Evolutionary conservation across 2,888 invertebrate species (phyloP).

Genomic region (Apamea epomidion): DNA sequence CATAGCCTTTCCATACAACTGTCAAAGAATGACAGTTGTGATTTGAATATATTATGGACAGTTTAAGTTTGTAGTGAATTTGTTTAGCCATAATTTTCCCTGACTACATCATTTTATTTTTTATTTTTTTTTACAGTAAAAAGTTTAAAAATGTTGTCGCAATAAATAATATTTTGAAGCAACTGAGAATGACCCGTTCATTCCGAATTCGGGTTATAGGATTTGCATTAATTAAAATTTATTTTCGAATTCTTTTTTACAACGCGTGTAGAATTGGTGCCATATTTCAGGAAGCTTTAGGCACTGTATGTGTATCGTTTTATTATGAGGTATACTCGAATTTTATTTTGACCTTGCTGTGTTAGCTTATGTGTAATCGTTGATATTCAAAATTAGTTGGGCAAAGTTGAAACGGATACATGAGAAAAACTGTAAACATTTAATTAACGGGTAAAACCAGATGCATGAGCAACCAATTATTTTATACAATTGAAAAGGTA

Average conservation of each 20-base stretch:
- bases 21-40: too few relatives aligned
- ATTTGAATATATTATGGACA: background rate
- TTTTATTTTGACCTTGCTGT: slow-evolving; percentile 29
- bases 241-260: slow-evolving; percentile 34
- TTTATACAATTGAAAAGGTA: background rate
- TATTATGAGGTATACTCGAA: background rate
- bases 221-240: slow-evolving; percentile 56
- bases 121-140: background rate
- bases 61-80: background rate
- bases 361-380: background rate
- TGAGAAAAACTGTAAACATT: background rate
- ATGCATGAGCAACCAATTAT: background rate
- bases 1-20: too few relatives aligned
- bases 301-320: slow-evolving; percentile 6
- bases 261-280: slow-evolving; percentile 30
- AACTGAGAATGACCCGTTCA: slow-evolving; percentile 33
- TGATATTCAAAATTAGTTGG: background rate
- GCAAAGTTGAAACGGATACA: background rate
- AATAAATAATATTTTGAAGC: background rate
- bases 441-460: background rate
- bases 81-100: background rate
- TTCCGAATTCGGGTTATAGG: slow-evolving; percentile 48
- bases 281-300: slow-evolving; percentile 31
- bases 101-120: background rate
- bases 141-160: background rate